Evolutionary conservation across 2,797 vertebrate species (phyloP).

Genomic region (Pseudomugil tenellus): DNA sequence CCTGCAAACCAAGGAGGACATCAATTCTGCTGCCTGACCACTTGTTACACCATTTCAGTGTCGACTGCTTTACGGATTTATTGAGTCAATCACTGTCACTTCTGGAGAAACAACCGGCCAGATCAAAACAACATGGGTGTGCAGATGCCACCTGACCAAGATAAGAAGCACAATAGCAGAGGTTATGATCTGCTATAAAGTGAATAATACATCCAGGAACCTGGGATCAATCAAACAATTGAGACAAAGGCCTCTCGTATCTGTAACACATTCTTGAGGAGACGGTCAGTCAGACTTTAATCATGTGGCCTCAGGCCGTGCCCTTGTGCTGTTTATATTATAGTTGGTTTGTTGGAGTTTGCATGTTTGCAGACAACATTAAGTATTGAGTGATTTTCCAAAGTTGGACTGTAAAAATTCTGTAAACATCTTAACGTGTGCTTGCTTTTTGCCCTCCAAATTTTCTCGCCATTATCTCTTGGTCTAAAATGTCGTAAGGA

Average conservation of each 20-base stretch:
- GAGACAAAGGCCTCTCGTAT: constrained; percentile 33
- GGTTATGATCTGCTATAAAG: constrained; percentile 58
- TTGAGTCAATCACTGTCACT: constrained; percentile 28
- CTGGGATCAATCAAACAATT: constrained; percentile 48
- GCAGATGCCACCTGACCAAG: constrained; percentile 38
- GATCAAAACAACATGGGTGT: constrained; percentile 24
- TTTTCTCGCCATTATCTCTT: too few species aligned
- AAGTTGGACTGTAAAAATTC: too few species aligned
- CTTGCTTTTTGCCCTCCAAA: too few species aligned
- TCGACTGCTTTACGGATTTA: constrained; percentile 39
- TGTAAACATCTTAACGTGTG: too few species aligned
- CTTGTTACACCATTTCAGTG: constrained; percentile 15
- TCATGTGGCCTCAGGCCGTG: background rate
- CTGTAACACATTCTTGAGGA: constrained; percentile 23
- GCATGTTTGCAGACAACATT: too few species aligned
- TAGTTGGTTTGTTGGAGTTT: constrained; percentile 5
- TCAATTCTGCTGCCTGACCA: constrained; percentile 9
- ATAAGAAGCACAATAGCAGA: constrained; percentile 43
- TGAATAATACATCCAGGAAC: constrained; percentile 37
- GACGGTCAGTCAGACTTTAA: constrained; percentile 36
- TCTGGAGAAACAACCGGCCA: constrained; percentile 17
- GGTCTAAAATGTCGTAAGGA: too few species aligned
- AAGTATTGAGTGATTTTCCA: too few species aligned
- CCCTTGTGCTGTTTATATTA: constrained; percentile 1
- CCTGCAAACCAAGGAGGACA: constrained; percentile 35